These are phyloP conservation scores for Rhingia campestris DNA, from an alignment of 2,888 invertebrate genomes.

Conservation along the genomic window DNA sequence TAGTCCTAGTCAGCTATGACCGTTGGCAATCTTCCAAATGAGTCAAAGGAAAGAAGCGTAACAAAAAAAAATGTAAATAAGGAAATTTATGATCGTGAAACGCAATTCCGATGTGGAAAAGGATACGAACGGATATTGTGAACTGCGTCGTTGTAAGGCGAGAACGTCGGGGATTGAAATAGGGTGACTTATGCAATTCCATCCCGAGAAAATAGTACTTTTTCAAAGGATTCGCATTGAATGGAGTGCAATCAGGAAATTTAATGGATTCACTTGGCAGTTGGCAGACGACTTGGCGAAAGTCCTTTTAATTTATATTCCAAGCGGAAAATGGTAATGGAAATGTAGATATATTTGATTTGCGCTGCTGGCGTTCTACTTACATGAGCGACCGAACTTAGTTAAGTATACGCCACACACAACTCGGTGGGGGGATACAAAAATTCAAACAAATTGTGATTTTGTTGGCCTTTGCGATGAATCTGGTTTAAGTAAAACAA, in stretches of 20 bases:
- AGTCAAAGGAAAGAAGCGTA: neutral
- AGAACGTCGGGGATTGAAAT: neutral
- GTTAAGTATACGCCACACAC: slow-evolving; percentile 30
- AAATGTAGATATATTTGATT: neutral
- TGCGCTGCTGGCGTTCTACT: neutral
- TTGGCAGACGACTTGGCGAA: neutral
- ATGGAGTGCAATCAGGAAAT: slow-evolving; percentile 1
- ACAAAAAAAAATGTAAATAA: neutral
- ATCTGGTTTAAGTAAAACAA: too few relatives aligned
- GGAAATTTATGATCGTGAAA: slow-evolving; percentile 1
- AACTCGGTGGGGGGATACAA: neutral
- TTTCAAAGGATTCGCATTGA: neutral
- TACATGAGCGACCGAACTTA: slow-evolving; percentile 3
- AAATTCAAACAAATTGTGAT: neutral
- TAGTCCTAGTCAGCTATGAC: slow-evolving; percentile 10
- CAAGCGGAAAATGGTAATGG: neutral
- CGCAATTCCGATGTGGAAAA: neutral
- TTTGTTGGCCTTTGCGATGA: too few relatives aligned
- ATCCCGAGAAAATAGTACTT: neutral
- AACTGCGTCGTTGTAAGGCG: neutral
- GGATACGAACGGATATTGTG: slow-evolving; percentile 5
- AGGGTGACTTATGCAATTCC: slow-evolving; percentile 3
- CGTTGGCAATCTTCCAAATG: slow-evolving; percentile 43
- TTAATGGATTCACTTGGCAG: slow-evolving; percentile 8
- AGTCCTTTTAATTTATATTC: neutral